Evolutionary conservation across 2,113 vertebrate species (phyloP).

Genomic region (Dascyllus trimaculatus): DNA sequence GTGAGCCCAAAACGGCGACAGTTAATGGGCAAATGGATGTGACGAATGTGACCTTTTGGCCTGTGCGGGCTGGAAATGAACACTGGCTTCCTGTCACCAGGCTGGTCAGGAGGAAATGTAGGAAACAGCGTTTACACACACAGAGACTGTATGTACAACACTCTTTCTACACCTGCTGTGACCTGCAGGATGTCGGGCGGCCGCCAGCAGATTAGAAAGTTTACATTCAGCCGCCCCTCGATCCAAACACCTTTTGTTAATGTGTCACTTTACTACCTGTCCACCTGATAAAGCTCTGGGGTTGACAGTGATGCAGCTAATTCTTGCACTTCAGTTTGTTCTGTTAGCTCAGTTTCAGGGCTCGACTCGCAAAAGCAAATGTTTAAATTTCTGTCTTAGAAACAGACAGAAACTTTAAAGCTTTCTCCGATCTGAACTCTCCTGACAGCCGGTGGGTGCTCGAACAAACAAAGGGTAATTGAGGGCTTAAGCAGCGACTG

Average conservation of each 20-base stretch:
- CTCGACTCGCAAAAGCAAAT: constrained; percentile 2
- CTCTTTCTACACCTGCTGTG: constrained; percentile 69
- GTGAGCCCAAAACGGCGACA: constrained; percentile 45
- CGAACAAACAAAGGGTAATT: background rate
- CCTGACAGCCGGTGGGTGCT: too few species aligned
- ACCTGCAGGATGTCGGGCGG: constrained; percentile 55
- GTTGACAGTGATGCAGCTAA: background rate
- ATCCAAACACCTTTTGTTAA: background rate
- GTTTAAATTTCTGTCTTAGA: too few species aligned
- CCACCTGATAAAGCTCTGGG: background rate
- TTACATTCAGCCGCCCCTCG: background rate
- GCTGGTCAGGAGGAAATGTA: constrained; percentile 76
- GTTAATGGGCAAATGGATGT: constrained; percentile 58
- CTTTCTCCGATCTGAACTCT: too few species aligned
- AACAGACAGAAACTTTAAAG: too few species aligned
- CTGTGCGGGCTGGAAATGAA: constrained; percentile 72
- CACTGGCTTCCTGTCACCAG: constrained; percentile 78
- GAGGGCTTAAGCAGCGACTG: background rate
- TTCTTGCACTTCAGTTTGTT: background rate
- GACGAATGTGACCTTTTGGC: constrained; percentile 72
- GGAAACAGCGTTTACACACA: constrained; percentile 70
- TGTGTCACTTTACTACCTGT: background rate
- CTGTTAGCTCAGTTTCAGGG: background rate
- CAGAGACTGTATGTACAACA: background rate
- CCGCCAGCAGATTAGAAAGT: constrained; percentile 6